Conservation (phyloP, 2,797 vertebrate species). For the Sebastes ruberrimus region DNA sequence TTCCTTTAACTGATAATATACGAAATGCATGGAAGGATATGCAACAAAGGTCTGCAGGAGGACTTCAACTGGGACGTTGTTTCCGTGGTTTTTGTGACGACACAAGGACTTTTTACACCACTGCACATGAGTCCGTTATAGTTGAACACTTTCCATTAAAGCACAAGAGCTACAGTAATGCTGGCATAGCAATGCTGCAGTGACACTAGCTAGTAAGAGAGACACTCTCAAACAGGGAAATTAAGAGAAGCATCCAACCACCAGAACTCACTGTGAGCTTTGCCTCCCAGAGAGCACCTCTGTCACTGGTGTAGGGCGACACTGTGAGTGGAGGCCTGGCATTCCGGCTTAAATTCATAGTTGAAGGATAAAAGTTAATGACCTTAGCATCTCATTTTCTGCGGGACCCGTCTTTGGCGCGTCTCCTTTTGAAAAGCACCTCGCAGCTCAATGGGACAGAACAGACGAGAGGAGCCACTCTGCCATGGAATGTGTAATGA, state of each 20-base stretch:
- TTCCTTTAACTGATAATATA: too few species aligned
- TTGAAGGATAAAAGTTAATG: constrained; percentile 81
- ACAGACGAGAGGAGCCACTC: constrained; percentile 63
- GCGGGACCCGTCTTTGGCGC: constrained; percentile 54
- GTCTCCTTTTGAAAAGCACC: constrained; percentile 70
- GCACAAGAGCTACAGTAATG: background rate
- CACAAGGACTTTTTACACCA: background rate
- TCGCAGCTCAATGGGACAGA: constrained; percentile 71
- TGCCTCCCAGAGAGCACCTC: constrained; percentile 22
- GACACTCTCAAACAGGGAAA: constrained; percentile 22
- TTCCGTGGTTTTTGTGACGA: background rate
- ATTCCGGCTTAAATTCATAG: constrained; percentile 62
- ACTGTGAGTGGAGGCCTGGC: constrained; percentile 27
- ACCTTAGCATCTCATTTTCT: constrained; percentile 79
- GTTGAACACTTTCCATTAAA: constrained; percentile 2
- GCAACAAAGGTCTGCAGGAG: too few species aligned
- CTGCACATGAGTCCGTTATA: background rate
- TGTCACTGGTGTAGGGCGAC: background rate
- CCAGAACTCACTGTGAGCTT: constrained; percentile 1
- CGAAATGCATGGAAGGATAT: too few species aligned
- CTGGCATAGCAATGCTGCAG: background rate
- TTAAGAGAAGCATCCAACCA: constrained; percentile 4
- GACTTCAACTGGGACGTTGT: background rate
- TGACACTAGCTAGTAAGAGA: background rate
- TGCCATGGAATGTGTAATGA: constrained; percentile 73